These are phyloP conservation scores for Nemurella pictetii DNA, from an alignment of 2,888 invertebrate genomes.

Conservation along the genomic window DNA sequence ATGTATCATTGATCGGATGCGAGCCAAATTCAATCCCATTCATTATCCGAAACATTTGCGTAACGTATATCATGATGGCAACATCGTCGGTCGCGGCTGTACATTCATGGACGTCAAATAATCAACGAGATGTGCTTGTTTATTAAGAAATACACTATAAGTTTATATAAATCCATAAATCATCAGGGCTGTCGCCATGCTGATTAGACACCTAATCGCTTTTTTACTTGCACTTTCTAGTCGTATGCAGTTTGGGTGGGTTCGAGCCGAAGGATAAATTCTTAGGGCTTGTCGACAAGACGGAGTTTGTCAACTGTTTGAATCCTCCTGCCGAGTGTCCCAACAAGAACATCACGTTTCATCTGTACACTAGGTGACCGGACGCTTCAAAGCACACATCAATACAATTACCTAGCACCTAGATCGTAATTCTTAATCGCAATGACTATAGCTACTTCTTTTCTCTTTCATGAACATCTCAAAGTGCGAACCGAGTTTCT, in stretches of 20 bases:
- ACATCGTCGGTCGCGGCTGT: too few relatives aligned
- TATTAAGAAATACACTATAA: too few relatives aligned
- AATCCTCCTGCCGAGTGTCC: slow-evolving; percentile 54
- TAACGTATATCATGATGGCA: too few relatives aligned
- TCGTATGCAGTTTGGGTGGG: background rate
- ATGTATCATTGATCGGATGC: background rate
- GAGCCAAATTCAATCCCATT: background rate
- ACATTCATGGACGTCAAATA: too few relatives aligned
- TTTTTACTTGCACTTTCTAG: background rate
- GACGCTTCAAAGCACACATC: too few relatives aligned
- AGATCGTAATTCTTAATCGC: background rate
- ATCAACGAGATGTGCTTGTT: too few relatives aligned
- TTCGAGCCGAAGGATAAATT: background rate
- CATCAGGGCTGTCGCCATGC: too few relatives aligned
- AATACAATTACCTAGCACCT: too few relatives aligned
- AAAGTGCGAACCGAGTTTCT: slow-evolving; percentile 10
- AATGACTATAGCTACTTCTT: background rate
- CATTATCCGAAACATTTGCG: background rate
- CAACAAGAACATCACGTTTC: slow-evolving; percentile 63
- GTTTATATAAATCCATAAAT: too few relatives aligned
- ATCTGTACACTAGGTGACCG: slow-evolving; percentile 63
- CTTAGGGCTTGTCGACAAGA: background rate
- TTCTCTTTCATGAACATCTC: background rate
- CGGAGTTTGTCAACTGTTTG: slow-evolving; percentile 18
- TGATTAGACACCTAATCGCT: too few relatives aligned